These are phyloP conservation scores for Wasmannia auropunctata DNA, from an alignment of 1,140 invertebrate species.

Conservation along the genomic window DNA sequence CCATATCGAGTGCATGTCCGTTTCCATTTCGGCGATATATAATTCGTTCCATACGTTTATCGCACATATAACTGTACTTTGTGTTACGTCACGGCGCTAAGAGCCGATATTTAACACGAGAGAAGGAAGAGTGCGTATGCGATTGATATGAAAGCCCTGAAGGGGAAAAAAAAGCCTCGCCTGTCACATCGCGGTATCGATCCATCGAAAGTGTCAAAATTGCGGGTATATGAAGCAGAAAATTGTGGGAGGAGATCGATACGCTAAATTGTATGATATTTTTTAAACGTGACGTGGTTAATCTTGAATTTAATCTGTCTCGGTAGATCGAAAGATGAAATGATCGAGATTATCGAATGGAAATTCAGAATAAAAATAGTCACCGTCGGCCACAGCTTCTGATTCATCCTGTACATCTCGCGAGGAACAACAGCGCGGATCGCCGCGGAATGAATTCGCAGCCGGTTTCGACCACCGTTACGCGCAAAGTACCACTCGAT, in stretches of 20 bases:
- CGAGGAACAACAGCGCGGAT: neutral
- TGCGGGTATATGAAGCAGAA: neutral
- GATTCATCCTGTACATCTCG: neutral
- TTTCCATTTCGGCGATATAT: slow-evolving; percentile 1
- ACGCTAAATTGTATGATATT: neutral
- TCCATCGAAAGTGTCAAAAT: neutral
- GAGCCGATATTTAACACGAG: slow-evolving; percentile 1
- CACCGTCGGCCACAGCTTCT: neutral
- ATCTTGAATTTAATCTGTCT: neutral
- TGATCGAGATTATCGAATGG: neutral
- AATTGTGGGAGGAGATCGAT: neutral
- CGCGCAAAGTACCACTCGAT: slow-evolving; percentile 17
- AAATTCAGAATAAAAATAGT: neutral
- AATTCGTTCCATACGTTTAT: slow-evolving; percentile 57
- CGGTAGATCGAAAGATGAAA: neutral
- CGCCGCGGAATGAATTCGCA: slow-evolving; percentile 2
- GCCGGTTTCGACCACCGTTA: slow-evolving; percentile 17
- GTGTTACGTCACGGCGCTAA: neutral
- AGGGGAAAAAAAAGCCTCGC: neutral
- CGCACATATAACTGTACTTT: neutral
- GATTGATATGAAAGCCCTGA: neutral
- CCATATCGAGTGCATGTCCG: slow-evolving; percentile 37
- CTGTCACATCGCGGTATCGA: neutral
- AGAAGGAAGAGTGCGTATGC: neutral
- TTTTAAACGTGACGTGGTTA: neutral